Evolutionary conservation across 64 coral and sea anemone genomes (phyloP).

Genomic region (Porites lutea): DNA sequence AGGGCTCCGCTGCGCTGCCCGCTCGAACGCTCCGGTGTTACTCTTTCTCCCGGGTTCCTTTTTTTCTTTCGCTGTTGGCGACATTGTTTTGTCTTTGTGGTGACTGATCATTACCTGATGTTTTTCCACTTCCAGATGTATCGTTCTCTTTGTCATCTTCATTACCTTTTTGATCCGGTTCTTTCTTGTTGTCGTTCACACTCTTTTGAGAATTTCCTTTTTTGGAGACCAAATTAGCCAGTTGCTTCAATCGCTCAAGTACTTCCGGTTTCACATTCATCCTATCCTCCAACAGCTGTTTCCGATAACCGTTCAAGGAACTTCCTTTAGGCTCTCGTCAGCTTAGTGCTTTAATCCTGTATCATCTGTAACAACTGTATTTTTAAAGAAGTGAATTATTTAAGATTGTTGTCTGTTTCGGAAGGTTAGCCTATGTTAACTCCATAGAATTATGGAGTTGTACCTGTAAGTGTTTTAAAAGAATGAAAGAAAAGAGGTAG

Average conservation of each 20-base stretch:
- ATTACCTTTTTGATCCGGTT: not conserved
- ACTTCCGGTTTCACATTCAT: conserved; percentile 29
- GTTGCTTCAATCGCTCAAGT: conserved; percentile 31
- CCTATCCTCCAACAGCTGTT: not conserved
- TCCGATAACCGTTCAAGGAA: not conserved
- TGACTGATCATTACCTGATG: not conserved
- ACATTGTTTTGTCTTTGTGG: not conserved
- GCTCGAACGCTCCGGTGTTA: too few species aligned
- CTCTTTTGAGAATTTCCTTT: not conserved
- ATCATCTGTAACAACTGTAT: not conserved
- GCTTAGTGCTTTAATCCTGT: not conserved
- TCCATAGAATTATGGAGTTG: too few species aligned
- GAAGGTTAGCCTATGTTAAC: too few species aligned
- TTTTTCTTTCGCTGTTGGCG: not conserved
- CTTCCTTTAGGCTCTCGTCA: not conserved
- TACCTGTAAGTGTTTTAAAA: too few species aligned
- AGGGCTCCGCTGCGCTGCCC: too few species aligned
- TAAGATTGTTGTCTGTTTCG: too few species aligned
- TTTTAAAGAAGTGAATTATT: too few species aligned
- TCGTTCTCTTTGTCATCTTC: not conserved
- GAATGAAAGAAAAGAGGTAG: too few species aligned
- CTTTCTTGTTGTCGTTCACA: not conserved
- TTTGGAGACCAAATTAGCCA: not conserved
- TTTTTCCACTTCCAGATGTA: not conserved
- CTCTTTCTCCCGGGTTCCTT: not conserved